These are phyloP conservation scores for Apamea monoglypha DNA, from an alignment of 2,888 invertebrate species.

Conservation along the genomic window DNA sequence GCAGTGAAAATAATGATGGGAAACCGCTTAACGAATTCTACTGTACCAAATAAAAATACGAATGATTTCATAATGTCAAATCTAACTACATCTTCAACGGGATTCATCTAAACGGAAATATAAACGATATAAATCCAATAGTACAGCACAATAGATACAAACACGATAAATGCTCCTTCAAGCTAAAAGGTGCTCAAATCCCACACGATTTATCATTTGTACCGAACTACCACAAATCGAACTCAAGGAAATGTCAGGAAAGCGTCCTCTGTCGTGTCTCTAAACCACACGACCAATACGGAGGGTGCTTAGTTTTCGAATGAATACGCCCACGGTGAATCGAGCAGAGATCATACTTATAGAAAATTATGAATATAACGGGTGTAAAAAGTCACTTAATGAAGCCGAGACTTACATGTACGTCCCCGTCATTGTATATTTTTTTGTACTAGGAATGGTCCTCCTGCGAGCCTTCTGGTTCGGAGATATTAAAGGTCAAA, in stretches of 20 bases:
- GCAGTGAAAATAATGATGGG: too few relatives aligned
- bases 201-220: slow-evolving; percentile 9
- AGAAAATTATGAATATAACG: background rate
- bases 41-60: background rate
- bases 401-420: too few relatives aligned
- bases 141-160: background rate
- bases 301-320: background rate
- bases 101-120: background rate
- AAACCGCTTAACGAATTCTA: too few relatives aligned
- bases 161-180: background rate
- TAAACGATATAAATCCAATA: slow-evolving; percentile 5
- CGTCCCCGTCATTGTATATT: too few relatives aligned
- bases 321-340: background rate
- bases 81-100: background rate
- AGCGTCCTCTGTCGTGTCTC: background rate
- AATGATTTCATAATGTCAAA: background rate
- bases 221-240: slow-evolving; percentile 39
- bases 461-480: too few relatives aligned
- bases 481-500: too few relatives aligned
- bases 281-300: slow-evolving; percentile 17
- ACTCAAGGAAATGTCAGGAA: slow-evolving; percentile 1
- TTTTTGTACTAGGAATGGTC: too few relatives aligned
- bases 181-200: background rate
- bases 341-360: background rate
- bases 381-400: too few relatives aligned